Base-by-base conservation (phyloP, 2,113 vertebrate genomes). In the Chascanopsetta lugubris region DNA sequence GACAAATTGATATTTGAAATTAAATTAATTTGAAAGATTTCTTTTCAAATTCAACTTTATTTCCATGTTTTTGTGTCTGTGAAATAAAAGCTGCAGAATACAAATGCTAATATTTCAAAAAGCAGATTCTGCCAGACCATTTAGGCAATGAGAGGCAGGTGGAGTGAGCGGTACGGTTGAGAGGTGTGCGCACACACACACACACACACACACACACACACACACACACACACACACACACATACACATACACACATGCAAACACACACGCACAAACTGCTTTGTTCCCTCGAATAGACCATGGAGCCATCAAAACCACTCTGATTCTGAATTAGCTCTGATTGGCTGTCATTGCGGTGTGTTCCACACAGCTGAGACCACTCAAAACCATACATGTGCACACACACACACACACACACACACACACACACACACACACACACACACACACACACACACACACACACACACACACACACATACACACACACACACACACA, bases 241-340 rank as follows among this genome's bases (percentile, higher is more conserved):
- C 75, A 82, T 9, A 46, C 22, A n/a, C 46, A 47, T 13, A 15
- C 22, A 24, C 21, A 5, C 22, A 58, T 55, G 61, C 43, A 67
- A 26, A 59, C 51, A 59, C 26, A 72, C 38, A 61, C 54, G 76
- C 62, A 74, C 75, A 82, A 67, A 78, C 67, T 64, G 55, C 79
- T 88, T 85, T 87, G 84, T 77, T 75, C 87, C 87, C 85, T 55
- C 18, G 49, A 77, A 83, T 80, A 80, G 79, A 84, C 82, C 77
- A 70, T 66, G 79, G 75, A 89, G 85, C 87, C 81, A 87, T 92
- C 90, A 89, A 80, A 90, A 89, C 90, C 90, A 89, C 89, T 91
- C 84, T 89, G 89, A 87, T 90, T 91, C 82, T 90, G 85, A 87
- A 90, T 92, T 91, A 89, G 84, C 85, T 85, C 85, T 88, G 90